phyloP scores from a whole-genome alignment of 1,140 invertebrate species.

The Aphelinus certus region DNA sequence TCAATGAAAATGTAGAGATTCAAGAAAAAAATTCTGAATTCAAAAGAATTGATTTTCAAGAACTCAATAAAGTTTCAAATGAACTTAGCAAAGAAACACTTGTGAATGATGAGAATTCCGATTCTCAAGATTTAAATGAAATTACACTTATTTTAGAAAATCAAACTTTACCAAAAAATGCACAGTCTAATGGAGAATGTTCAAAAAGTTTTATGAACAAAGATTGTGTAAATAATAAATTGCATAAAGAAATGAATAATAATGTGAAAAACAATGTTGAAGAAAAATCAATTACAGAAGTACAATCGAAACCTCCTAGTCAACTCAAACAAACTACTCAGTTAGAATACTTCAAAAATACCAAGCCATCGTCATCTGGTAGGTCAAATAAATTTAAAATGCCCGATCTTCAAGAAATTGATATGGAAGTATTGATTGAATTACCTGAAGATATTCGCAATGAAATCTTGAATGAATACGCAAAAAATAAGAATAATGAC shows the following conservation, averaged over 20 bases:
- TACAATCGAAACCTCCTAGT: conserved; percentile 40
- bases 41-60: no score
- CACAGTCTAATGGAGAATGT: background rate
- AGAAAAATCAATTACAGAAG: background rate
- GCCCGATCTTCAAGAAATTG: conserved; percentile 61
- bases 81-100: background rate
- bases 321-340: conserved; percentile 47
- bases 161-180: background rate
- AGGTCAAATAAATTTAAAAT: conserved; percentile 46
- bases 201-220: background rate
- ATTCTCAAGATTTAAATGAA: background rate
- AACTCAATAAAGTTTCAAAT: background rate
- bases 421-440: conserved; percentile 69
- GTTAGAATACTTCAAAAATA: conserved; percentile 47
- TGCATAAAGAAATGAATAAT: conserved; percentile 1
- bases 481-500: conserved; percentile 44
- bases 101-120: background rate
- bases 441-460: conserved; percentile 71
- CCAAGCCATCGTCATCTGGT: conserved; percentile 41
- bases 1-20: background rate
- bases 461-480: conserved; percentile 72
- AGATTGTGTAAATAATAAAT: background rate
- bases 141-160: background rate
- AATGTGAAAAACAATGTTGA: background rate
- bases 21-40: conserved; percentile 7